Conservation (phyloP, 2,888 invertebrate species). For the Noctua comes region DNA sequence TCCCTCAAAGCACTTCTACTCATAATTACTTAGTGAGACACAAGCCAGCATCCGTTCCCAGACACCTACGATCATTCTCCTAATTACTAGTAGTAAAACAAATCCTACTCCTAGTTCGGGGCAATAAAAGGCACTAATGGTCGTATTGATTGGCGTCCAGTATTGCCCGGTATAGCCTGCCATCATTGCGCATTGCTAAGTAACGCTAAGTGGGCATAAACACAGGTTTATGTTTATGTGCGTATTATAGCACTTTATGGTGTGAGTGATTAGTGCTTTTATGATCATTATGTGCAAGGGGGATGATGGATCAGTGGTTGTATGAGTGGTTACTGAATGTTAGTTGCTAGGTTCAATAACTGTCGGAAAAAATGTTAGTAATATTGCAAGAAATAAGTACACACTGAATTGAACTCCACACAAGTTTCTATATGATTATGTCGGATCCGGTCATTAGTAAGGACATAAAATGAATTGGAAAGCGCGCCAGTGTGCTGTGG, state of each 20-base stretch:
- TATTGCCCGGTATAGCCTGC: not conserved
- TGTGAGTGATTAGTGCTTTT: slow-evolving; percentile 24
- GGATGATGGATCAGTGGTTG: not conserved
- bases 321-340: not conserved
- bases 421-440: too few relatives aligned
- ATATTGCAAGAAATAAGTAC: not conserved
- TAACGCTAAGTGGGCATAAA: slow-evolving; percentile 34
- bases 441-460: too few relatives aligned
- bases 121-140: slow-evolving; percentile 48
- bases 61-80: slow-evolving; percentile 33
- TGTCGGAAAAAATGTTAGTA: too few relatives aligned
- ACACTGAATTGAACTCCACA: not conserved
- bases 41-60: not conserved
- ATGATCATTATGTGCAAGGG: not conserved
- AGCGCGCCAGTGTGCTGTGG: too few relatives aligned
- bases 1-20: not conserved
- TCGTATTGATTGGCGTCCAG: slow-evolving; percentile 45
- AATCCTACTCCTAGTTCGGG: slow-evolving; percentile 27
- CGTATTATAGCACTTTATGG: slow-evolving; percentile 17
- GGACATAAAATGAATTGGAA: too few relatives aligned
- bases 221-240: slow-evolving; percentile 39
- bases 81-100: slow-evolving; percentile 54
- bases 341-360: not conserved
- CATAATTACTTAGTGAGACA: slow-evolving; percentile 7
- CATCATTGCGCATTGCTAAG: slow-evolving; percentile 45